phyloP scores from a whole-genome alignment of 2,888 invertebrate species.

The Clitarchus hookeri region DNA sequence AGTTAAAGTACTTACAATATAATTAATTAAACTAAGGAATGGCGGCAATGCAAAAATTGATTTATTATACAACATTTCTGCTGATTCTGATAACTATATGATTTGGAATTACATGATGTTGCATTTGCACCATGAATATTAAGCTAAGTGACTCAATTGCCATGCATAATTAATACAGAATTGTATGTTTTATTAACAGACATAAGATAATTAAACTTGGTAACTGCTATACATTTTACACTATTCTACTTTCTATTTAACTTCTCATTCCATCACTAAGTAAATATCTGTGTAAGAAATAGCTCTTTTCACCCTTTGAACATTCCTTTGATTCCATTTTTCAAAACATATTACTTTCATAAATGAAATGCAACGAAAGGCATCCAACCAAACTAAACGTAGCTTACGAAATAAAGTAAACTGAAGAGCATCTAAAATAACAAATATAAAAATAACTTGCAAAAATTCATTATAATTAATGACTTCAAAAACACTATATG shows the following conservation, averaged over 20 bases:
- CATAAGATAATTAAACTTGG: not conserved
- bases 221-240: not conserved
- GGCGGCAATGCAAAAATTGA: no score
- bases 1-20: no score
- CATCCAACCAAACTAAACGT: not conserved
- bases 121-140: no score
- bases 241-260: not conserved
- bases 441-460: not conserved
- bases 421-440: not conserved
- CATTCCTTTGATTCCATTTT: not conserved
- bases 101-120: no score
- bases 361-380: not conserved
- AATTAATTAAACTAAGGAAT: no score
- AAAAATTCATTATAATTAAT: not conserved
- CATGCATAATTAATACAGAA: no score
- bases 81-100: no score
- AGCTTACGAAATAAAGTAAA: not conserved
- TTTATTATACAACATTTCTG: no score
- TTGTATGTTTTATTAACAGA: not conserved
- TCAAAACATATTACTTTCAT: not conserved
- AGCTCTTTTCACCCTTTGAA: not conserved
- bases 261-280: not conserved
- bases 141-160: no score
- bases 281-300: not conserved
- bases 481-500: not conserved